A percentile compares a stretch with the other conserved stretches of the same genome.
Conservation (phyloP, 2,113 vertebrate genomes). For the human (Homo sapiens) region GRCh38 chr2:16650501-16651000, state of each 20-base stretch:
- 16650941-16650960: slow-evolving; percentile 35
- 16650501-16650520: neutral
- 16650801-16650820: neutral
- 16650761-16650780: slow-evolving; percentile 41
- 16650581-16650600: neutral
- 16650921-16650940: neutral
- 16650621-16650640: neutral
- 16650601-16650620: neutral
- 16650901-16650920: neutral
- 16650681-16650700: neutral
- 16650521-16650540: neutral
- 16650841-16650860: neutral
- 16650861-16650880: neutral
- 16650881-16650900: neutral
- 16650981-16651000: slow-evolving; percentile 37
- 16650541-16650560: fast-evolving
- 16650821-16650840: neutral
- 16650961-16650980: neutral
- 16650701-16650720: neutral
- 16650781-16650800: neutral
- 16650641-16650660: neutral
- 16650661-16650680: neutral
- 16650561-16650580: neutral
- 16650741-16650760: neutral
- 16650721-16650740: neutral